Evolutionary conservation across 2,113 vertebrate species (phyloP).

Genomic region (Leptosomus discolor): DNA sequence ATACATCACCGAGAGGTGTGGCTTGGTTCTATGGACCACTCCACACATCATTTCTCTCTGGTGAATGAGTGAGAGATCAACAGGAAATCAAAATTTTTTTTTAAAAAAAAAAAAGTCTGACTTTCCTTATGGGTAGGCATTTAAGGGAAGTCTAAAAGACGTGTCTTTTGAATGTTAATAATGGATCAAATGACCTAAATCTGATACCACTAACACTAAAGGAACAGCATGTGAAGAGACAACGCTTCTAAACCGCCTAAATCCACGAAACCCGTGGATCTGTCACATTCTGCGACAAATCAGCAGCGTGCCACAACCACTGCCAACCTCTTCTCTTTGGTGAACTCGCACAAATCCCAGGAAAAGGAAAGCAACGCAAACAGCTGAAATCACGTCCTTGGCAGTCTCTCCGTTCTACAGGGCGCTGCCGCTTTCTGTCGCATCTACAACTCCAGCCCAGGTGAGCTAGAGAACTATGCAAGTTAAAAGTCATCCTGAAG

Average conservation of each 20-base stretch:
- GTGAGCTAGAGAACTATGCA: background rate
- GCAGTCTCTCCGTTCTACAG: background rate
- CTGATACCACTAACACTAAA: background rate
- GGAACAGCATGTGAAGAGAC: background rate
- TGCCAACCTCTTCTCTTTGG: background rate
- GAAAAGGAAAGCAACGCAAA: background rate
- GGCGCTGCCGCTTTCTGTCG: background rate
- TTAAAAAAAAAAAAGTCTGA: background rate
- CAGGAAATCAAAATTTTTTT: background rate
- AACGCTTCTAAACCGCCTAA: background rate
- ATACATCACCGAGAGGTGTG: background rate
- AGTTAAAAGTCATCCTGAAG: background rate
- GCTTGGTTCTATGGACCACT: background rate
- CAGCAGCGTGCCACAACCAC: background rate
- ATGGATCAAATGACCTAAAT: background rate
- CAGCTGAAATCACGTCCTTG: rapidly evolving
- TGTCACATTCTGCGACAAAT: background rate
- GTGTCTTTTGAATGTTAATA: background rate
- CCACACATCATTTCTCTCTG: background rate
- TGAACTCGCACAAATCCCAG: background rate
- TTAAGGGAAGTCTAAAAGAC: background rate
- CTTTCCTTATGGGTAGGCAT: background rate
- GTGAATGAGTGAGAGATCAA: background rate
- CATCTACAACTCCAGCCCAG: background rate
- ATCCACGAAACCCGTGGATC: background rate